Conservation (phyloP, 2,113 vertebrate genomes). For the Oriolus oriolus region DNA sequence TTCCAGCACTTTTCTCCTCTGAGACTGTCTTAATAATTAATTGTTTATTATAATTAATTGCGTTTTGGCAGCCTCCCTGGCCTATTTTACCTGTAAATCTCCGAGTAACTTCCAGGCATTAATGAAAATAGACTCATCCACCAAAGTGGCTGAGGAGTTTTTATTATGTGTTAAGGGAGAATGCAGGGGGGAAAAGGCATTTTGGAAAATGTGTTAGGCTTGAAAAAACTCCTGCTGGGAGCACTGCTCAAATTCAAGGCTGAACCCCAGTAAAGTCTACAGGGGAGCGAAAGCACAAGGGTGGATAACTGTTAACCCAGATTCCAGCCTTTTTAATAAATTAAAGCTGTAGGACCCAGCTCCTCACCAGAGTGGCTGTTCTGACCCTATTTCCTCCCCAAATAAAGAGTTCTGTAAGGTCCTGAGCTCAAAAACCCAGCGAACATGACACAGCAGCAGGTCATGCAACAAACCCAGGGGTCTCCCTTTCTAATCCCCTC, state of each 20-base stretch:
- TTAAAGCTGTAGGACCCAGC: background rate
- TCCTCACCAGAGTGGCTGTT: background rate
- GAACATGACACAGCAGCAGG: background rate
- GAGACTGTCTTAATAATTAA: background rate
- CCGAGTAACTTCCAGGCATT: background rate
- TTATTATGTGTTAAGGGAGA: background rate
- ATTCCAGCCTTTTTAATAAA: background rate
- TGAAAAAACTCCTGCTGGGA: background rate
- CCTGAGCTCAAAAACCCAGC: rapidly evolving
- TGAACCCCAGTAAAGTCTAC: background rate
- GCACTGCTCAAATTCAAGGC: background rate
- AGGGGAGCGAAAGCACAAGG: background rate
- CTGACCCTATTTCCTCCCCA: background rate
- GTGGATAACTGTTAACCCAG: background rate
- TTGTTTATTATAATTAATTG: background rate
- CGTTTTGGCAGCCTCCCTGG: background rate
- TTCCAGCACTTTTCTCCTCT: background rate
- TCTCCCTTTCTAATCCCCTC: background rate
- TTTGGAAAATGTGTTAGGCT: background rate
- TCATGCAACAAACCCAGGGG: background rate
- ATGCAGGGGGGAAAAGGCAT: background rate
- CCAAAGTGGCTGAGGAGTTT: background rate
- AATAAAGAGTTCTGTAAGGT: background rate
- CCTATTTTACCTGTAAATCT: background rate
- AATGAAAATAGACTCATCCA: background rate